These are phyloP conservation scores for Knipowitschia caucasica DNA, from an alignment of 2,797 vertebrate species.

Conservation along the genomic window DNA sequence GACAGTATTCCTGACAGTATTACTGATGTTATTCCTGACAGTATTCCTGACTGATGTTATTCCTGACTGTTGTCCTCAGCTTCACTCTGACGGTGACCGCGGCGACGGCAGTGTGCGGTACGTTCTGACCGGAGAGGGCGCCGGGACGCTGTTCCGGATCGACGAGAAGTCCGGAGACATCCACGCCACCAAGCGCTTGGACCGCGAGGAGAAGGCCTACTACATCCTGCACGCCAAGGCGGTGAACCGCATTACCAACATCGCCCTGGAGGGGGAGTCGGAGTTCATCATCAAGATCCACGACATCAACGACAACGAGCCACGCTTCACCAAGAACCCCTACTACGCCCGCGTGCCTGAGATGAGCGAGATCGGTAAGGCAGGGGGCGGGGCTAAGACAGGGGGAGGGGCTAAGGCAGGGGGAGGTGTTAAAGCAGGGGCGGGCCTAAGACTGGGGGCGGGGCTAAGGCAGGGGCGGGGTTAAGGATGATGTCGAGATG, in stretches of 20 bases:
- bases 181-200: constrained; percentile 93
- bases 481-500: no score
- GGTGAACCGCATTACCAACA: constrained; percentile 86
- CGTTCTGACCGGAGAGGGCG: constrained; percentile 90
- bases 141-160: constrained; percentile 90
- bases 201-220: constrained; percentile 92
- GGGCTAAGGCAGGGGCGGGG: no score
- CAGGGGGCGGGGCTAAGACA: no score
- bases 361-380: constrained; percentile 91
- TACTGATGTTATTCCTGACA: no score
- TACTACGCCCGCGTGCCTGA: constrained; percentile 88
- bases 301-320: constrained; percentile 96
- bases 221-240: constrained; percentile 92
- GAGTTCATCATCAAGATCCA: constrained; percentile 98
- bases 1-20: no score
- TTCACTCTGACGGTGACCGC: constrained; percentile 90
- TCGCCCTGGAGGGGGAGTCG: constrained; percentile 89
- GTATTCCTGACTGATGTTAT: not conserved
- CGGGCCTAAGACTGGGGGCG: no score
- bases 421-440: no score
- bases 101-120: constrained; percentile 90
- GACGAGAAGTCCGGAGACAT: constrained; percentile 95
- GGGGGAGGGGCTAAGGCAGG: no score
- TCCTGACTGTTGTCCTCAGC: constrained; percentile 63
- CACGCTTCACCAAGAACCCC: constrained; percentile 86